phyloP scores from a whole-genome alignment of 1,140 invertebrate genomes.

The Cherax quadricarinatus region DNA sequence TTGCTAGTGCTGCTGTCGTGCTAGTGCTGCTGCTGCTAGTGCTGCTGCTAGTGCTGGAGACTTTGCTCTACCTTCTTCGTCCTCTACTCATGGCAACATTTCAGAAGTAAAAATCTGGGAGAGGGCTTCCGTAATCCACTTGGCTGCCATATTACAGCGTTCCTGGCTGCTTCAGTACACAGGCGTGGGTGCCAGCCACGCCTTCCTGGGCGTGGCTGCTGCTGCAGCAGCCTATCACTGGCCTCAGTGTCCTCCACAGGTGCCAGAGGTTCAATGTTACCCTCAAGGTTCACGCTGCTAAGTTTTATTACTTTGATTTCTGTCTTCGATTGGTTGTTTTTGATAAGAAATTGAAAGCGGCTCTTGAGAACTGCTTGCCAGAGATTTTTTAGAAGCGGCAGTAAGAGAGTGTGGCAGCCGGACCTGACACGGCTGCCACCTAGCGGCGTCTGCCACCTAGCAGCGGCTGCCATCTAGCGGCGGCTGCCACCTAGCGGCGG shows the following conservation, averaged over 20 bases:
- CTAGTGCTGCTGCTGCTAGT: too few species aligned
- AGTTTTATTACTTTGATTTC: conserved; percentile 66
- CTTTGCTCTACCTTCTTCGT: not conserved
- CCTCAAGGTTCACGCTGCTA: conserved; percentile 22
- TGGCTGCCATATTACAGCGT: conserved; percentile 64
- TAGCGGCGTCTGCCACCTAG: conserved; percentile 11
- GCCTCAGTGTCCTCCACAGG: conserved; percentile 5
- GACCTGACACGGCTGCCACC: conserved; percentile 53
- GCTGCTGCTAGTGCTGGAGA: too few species aligned
- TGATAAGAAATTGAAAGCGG: conserved; percentile 66
- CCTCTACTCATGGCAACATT: conserved; percentile 52
- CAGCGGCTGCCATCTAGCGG: too few species aligned
- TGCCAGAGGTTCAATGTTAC: conserved; percentile 59
- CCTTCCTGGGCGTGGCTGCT: conserved; percentile 47
- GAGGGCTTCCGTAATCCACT: conserved; percentile 64
- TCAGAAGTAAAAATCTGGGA: conserved; percentile 60
- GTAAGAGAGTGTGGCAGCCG: conserved; percentile 5
- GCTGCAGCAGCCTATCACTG: conserved; percentile 29
- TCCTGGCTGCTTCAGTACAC: conserved; percentile 61
- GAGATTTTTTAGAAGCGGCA: not conserved
- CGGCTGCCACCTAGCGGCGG: too few species aligned
- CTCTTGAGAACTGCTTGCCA: conserved; percentile 36
- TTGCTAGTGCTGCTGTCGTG: too few species aligned
- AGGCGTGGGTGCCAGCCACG: conserved; percentile 60
- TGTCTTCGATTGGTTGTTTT: conserved; percentile 49